These are phyloP conservation scores for Geopemphigus sp. DNA, from an alignment of 1,140 invertebrate genomes.

Conservation along the genomic window DNA sequence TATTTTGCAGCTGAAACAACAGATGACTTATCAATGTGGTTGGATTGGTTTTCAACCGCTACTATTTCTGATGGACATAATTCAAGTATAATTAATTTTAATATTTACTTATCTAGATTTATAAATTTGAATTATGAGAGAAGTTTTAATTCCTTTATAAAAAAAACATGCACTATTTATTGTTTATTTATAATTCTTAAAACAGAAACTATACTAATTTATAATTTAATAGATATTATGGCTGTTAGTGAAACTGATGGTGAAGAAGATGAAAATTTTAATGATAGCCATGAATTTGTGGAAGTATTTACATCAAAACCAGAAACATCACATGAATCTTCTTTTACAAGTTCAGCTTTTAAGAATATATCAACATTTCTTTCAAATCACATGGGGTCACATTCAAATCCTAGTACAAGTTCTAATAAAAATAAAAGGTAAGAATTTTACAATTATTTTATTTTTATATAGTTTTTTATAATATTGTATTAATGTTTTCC, in stretches of 20 bases:
- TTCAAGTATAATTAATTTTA: conserved; percentile 39
- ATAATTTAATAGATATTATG: conserved; percentile 29
- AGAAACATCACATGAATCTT: conserved; percentile 56
- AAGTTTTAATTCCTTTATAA: no score
- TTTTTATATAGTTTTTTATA: neutral
- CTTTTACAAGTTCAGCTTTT: conserved; percentile 53
- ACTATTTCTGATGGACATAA: conserved; percentile 61
- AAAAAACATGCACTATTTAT: no score
- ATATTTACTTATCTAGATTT: no score
- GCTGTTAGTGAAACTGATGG: conserved; percentile 80
- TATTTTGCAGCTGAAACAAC: conserved; percentile 83
- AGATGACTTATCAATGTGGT: conserved; percentile 71
- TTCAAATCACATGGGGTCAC: conserved; percentile 44
- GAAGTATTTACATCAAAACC: conserved; percentile 50
- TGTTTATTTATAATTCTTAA: no score
- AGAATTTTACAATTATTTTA: neutral
- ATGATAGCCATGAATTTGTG: conserved; percentile 9
- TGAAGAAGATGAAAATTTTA: conserved; percentile 59
- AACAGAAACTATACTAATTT: neutral
- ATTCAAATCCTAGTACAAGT: conserved; percentile 18
- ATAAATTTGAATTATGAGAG: no score
- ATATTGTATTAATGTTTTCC: no score
- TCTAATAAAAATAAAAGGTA: conserved; percentile 42
- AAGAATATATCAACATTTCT: conserved; percentile 53
- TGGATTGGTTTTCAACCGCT: conserved; percentile 69